A percentile compares a stretch with the other conserved stretches of the same genome.
These are phyloP conservation scores for Blera fallax DNA, from an alignment of 2,888 invertebrate genomes.

Conservation along the genomic window DNA sequence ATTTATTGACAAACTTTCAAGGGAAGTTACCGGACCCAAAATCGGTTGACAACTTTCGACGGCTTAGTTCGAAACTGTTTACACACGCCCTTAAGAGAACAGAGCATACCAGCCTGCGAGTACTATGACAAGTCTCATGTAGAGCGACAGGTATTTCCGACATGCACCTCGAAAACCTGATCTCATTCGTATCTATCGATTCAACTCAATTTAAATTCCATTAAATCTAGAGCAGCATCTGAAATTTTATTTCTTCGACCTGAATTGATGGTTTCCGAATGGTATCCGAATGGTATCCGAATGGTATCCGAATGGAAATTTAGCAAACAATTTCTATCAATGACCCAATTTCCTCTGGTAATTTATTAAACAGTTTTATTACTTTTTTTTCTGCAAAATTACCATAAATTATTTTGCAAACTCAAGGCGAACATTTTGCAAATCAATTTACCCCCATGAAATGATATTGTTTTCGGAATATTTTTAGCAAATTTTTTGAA, in stretches of 20 bases:
- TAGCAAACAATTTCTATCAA: not conserved
- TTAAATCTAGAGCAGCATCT: not conserved
- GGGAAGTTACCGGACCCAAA: too few relatives aligned
- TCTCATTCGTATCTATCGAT: too few relatives aligned
- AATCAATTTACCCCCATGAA: not conserved
- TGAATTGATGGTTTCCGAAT: not conserved
- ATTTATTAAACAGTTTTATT: conserved; percentile 3
- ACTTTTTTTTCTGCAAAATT: conserved; percentile 15
- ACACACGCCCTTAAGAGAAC: too few relatives aligned
- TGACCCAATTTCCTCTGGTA: conserved; percentile 28
- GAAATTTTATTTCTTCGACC: not conserved
- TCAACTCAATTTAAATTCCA: not conserved
- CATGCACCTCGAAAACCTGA: too few relatives aligned
- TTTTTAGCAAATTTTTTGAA: not conserved
- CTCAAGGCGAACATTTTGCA: conserved; percentile 22
- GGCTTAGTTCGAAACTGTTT: too few relatives aligned
- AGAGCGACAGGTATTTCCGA: too few relatives aligned
- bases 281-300: not conserved
- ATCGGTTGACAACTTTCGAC: too few relatives aligned
- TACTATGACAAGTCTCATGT: too few relatives aligned
- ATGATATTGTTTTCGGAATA: not conserved
- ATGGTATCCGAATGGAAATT: not conserved
- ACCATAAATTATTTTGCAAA: conserved; percentile 40
- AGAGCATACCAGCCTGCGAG: too few relatives aligned
- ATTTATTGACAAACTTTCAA: too few relatives aligned